Percentiles rank a stretch among this genome's conserved stretches.
Conservation (phyloP, 2,888 invertebrate genomes). For the Leucoma salicis region DNA sequence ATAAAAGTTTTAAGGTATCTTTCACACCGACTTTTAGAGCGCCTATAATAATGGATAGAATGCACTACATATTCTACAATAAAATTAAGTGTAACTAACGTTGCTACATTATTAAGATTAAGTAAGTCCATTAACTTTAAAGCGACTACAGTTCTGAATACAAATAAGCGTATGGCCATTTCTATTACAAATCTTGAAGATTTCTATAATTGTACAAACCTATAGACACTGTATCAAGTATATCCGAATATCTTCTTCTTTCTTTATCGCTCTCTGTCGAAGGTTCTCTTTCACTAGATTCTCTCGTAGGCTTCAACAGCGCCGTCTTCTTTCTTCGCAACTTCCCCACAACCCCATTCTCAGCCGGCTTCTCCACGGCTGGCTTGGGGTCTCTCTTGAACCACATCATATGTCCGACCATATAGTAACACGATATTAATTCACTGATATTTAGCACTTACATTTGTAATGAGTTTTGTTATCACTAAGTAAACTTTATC, state of each 20-base stretch:
- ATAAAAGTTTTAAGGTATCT: too few species aligned
- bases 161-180: too few species aligned
- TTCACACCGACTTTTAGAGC: too few species aligned
- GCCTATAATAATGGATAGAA: too few species aligned
- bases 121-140: too few species aligned
- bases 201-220: conserved; percentile 49
- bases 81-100: too few species aligned
- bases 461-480: conserved; percentile 13
- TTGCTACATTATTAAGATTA: too few species aligned
- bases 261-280: conserved; percentile 76
- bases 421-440: conserved; percentile 19
- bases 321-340: conserved; percentile 68
- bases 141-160: too few species aligned
- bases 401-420: conserved; percentile 70
- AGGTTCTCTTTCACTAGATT: conserved; percentile 74
- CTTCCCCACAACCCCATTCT: conserved; percentile 64
- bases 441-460: conserved; percentile 17
- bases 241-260: conserved; percentile 70
- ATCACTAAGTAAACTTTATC: conserved; percentile 10
- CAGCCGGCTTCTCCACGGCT: conserved; percentile 57
- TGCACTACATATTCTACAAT: too few species aligned
- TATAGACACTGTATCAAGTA: conserved; percentile 69
- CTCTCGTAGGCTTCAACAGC: conserved; percentile 65
- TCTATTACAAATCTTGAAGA: too few species aligned
- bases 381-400: conserved; percentile 72